Evolutionary conservation across 1,140 invertebrate genomes (phyloP).

Genomic region (Zelostemma sp.): DNA sequence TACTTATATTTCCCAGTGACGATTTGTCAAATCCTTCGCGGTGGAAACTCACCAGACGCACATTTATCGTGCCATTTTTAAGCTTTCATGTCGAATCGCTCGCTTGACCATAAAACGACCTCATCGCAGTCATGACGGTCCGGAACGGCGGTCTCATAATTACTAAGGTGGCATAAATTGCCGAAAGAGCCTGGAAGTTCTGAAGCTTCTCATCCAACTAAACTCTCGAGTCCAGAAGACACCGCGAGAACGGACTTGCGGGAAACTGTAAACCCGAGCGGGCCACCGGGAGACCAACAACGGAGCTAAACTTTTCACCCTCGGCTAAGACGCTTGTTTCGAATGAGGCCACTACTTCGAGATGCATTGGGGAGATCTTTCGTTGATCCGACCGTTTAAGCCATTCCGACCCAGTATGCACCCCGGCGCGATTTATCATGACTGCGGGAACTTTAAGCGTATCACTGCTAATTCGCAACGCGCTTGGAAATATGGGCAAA

Average conservation of each 20-base stretch:
- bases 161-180: conserved; percentile 34
- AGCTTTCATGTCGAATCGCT: conserved; percentile 57
- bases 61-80: conserved; percentile 13
- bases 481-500: conserved; percentile 30
- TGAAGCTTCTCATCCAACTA: conserved; percentile 22
- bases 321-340: conserved; percentile 50
- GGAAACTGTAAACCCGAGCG: conserved; percentile 53
- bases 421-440: conserved; percentile 50
- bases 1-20: conserved; percentile 9
- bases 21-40: conserved; percentile 21
- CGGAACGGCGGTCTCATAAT: conserved; percentile 45
- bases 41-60: conserved; percentile 18
- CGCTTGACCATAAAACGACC: conserved; percentile 65
- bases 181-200: conserved; percentile 24
- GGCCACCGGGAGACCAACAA: conserved; percentile 53
- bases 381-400: conserved; percentile 55
- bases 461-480: conserved; percentile 50
- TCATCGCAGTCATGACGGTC: conserved; percentile 53
- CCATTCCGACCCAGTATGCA: conserved; percentile 19
- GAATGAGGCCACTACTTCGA: conserved; percentile 47
- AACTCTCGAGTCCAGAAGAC: conserved; percentile 29
- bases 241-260: conserved; percentile 39
- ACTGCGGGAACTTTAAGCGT: conserved; percentile 46
- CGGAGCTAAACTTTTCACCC: conserved; percentile 54
- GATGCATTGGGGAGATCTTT: conserved; percentile 45